These are phyloP conservation scores for Neosalanx taihuensis DNA, from an alignment of 2,797 vertebrate species.

Conservation along the genomic window DNA sequence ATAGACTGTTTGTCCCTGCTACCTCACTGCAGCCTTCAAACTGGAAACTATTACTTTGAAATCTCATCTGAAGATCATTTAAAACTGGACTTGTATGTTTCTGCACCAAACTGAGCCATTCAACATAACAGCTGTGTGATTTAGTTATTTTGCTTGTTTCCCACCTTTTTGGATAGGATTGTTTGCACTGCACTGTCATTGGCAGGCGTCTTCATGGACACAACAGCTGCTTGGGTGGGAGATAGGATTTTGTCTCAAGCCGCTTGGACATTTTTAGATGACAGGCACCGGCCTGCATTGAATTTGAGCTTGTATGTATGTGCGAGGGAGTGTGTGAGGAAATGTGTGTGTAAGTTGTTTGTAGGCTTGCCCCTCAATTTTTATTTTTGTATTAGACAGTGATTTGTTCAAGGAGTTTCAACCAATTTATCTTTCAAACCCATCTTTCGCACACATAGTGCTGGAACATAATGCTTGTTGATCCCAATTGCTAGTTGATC, in stretches of 20 bases:
- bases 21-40: background rate
- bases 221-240: conserved; percentile 2
- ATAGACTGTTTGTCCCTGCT: conserved; percentile 2
- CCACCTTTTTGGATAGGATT: conserved; percentile 9
- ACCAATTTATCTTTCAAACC: conserved; percentile 8
- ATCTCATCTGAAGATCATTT: background rate
- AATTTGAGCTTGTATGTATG: conserved; percentile 20
- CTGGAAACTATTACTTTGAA: background rate
- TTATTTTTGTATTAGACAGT: conserved; percentile 25
- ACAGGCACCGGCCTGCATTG: conserved; percentile 12
- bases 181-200: background rate
- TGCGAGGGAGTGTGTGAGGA: conserved; percentile 15
- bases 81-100: background rate
- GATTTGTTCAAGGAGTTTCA: conserved; percentile 1
- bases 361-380: conserved; percentile 4
- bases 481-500: conserved; percentile 1
- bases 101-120: background rate
- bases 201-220: conserved; percentile 9
- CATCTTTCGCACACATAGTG: conserved; percentile 9
- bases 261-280: conserved; percentile 49
- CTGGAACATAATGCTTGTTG: background rate
- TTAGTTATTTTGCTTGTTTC: background rate
- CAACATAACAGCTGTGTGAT: background rate
- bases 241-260: conserved; percentile 16
- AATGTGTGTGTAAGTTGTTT: conserved; percentile 7